Conservation (phyloP, 2,113 vertebrate genomes). For the Pholis gunnellus region DNA sequence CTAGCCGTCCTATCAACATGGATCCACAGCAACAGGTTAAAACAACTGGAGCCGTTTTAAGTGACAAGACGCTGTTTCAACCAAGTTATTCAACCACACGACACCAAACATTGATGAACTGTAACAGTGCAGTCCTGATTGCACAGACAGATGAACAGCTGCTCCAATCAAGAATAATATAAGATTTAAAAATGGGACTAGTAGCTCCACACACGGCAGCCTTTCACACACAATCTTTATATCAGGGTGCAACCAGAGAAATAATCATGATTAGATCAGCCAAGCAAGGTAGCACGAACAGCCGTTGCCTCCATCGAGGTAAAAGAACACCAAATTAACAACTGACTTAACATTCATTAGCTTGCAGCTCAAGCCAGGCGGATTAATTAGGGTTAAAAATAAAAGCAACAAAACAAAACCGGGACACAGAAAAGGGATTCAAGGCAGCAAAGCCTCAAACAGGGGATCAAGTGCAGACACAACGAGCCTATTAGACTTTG, state of each 20-base stretch:
- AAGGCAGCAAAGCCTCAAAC: constrained; percentile 45
- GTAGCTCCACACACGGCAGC: not conserved
- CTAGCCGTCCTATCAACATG: not conserved
- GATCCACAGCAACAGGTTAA: constrained; percentile 19
- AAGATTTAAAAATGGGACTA: not conserved
- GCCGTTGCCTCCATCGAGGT: constrained; percentile 25
- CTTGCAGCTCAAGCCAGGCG: constrained; percentile 45
- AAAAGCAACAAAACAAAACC: constrained; percentile 21
- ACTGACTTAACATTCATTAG: constrained; percentile 29
- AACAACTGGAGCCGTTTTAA: not conserved
- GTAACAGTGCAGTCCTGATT: not conserved
- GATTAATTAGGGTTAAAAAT: constrained; percentile 29
- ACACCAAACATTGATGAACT: constrained; percentile 7
- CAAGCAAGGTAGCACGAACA: constrained; percentile 53
- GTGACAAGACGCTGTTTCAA: not conserved
- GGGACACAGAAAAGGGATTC: constrained; percentile 19
- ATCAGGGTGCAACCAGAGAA: constrained; percentile 31
- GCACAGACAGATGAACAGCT: not conserved
- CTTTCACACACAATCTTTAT: constrained; percentile 9
- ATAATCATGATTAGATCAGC: constrained; percentile 39
- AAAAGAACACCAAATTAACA: constrained; percentile 17
- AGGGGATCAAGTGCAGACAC: constrained; percentile 35
- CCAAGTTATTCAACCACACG: not conserved
- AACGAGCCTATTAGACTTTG: not conserved
- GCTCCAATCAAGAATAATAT: not conserved